These are phyloP conservation scores for Tupaia chinensis DNA, from an alignment of 2,113 vertebrate genomes.

Conservation along the genomic window DNA sequence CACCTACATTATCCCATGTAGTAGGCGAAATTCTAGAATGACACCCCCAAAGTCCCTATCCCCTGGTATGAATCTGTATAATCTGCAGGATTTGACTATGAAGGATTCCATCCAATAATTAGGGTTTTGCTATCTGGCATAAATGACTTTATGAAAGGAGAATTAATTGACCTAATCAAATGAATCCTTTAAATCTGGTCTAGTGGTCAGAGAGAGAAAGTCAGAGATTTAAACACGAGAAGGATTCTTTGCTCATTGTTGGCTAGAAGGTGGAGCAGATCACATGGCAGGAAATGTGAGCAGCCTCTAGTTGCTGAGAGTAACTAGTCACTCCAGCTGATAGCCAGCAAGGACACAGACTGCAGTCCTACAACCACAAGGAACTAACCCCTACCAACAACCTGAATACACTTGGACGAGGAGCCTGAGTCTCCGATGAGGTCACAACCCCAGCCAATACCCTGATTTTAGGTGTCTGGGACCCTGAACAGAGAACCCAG, in stretches of 20 bases:
- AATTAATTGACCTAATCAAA: background rate
- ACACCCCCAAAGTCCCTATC: background rate
- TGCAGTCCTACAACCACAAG: background rate
- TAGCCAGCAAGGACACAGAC: background rate
- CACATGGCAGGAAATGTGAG: background rate
- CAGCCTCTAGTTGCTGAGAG: background rate
- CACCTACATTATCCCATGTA: no score
- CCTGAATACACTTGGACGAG: background rate
- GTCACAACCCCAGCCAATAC: no score
- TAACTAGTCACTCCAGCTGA: background rate
- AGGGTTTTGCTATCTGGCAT: background rate
- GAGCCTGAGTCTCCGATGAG: background rate
- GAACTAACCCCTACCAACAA: background rate
- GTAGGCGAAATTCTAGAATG: background rate
- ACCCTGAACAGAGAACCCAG: background rate
- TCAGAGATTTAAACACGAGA: background rate
- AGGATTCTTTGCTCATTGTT: no score
- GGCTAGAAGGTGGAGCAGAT: background rate
- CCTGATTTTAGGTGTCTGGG: background rate
- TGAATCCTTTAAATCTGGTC: constrained; percentile 2
- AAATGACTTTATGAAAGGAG: background rate
- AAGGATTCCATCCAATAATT: background rate
- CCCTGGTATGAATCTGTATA: background rate
- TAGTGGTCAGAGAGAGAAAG: background rate
- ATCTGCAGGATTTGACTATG: background rate